Conservation (phyloP, 2,797 vertebrate genomes). For the Chloroceryle inda region DNA sequence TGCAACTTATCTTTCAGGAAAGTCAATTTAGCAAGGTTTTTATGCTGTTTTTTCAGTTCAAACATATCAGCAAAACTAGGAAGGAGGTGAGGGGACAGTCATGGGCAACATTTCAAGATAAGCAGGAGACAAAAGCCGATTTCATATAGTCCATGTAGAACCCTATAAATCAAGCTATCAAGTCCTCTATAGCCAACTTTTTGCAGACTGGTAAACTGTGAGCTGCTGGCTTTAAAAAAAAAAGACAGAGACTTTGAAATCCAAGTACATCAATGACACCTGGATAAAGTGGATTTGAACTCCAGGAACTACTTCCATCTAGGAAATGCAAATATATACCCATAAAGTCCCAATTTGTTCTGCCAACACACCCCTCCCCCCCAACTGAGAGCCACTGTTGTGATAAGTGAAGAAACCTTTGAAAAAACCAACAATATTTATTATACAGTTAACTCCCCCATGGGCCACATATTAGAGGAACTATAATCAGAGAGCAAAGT, state of each 20-base stretch:
- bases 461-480: background rate
- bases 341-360: background rate
- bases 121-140: background rate
- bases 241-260: background rate
- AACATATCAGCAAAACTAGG: background rate
- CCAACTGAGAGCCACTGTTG: rapidly evolving
- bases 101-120: background rate
- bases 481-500: background rate
- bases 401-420: background rate
- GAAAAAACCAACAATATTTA: background rate
- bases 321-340: background rate
- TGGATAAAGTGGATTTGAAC: background rate
- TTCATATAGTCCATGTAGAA: background rate
- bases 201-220: background rate
- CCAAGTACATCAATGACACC: background rate
- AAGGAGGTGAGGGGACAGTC: background rate
- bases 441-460: background rate
- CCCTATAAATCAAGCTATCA: background rate
- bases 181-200: background rate
- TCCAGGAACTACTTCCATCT: background rate
- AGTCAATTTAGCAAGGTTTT: background rate
- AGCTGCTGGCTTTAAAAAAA: background rate
- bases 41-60: background rate
- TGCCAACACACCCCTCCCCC: too few species aligned
- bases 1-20: background rate